phyloP scores from a whole-genome alignment of 2,888 invertebrate species.

The Unio pictorum region DNA sequence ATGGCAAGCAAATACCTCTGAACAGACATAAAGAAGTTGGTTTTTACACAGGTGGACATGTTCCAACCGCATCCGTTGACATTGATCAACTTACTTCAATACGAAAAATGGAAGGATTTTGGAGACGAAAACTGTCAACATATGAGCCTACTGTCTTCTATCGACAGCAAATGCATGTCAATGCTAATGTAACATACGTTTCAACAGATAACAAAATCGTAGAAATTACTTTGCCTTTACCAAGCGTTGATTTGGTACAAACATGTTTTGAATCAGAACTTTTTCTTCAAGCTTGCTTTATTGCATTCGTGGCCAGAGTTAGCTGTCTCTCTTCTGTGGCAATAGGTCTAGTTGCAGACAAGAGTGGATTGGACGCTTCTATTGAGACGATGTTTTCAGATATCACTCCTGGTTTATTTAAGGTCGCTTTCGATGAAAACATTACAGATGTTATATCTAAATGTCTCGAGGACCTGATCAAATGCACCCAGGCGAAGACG shows the following conservation, averaged over 20 bases:
- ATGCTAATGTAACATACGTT: constrained; percentile 37
- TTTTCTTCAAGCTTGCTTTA: constrained; percentile 32
- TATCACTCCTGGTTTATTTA: constrained; percentile 3
- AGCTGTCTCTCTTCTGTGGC: constrained; percentile 38
- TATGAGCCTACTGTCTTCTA: constrained; percentile 51
- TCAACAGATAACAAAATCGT: constrained; percentile 27
- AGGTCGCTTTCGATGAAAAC: constrained; percentile 21
- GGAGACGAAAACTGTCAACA: constrained; percentile 30
- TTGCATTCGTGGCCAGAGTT: constrained; percentile 44
- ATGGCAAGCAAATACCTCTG: constrained; percentile 31
- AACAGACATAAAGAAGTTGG: constrained; percentile 21
- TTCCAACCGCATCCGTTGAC: constrained; percentile 8
- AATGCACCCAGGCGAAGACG: constrained; percentile 24
- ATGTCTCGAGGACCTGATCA: constrained; percentile 17
- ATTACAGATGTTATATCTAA: constrained; percentile 16
- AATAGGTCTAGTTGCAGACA: constrained; percentile 42
- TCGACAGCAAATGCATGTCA: constrained; percentile 46
- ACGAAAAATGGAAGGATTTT: constrained; percentile 42
- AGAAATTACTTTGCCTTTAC: constrained; percentile 14
- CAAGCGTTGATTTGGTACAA: constrained; percentile 1
- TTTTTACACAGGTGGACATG: constrained; percentile 16
- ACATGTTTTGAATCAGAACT: neutral
- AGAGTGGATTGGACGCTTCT: constrained; percentile 33
- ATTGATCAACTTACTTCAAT: constrained; percentile 20
- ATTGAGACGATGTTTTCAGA: constrained; percentile 4